Base-by-base conservation (phyloP, 2,113 vertebrate species). In the Bubo blakistoni region DNA sequence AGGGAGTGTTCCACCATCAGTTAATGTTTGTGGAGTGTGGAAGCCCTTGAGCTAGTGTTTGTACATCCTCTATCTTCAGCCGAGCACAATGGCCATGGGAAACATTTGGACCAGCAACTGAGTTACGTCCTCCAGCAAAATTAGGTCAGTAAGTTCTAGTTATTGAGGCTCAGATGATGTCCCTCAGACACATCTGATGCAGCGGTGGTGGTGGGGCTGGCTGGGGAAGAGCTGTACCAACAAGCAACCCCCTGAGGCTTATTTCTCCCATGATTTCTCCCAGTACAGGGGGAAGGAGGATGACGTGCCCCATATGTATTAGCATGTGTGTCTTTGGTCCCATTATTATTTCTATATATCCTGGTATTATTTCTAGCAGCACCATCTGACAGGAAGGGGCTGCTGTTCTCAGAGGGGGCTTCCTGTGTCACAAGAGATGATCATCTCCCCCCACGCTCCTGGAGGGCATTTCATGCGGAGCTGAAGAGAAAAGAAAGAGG, bases 241-340 rank as follows among this genome's bases (percentile, higher is more conserved):
- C 13, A 38, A 34, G 62, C 58, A 42, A 24, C 19, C 34, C 32
- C 32, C 12, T 4, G 0, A 8, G 26, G 13, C 30, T 22, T n/a
- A 29, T 15, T 26, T 70, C 72, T 65, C 57, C 63, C 57, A 10
- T 12, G 47, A 34, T 25, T 69, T 89, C 61, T 58, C 40, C 69
- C 47, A 29, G 77, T 32, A 44, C 7, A 13, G 9, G 30, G 26
- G 69, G 30, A 36, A 76, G 54, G 49, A 76, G 62, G 40, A 27
- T 4, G 26, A 11, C 0, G 0, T 46, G 36, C 29, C 17, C 36
- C 11, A 5, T 10, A 13, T 0, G 0, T 18, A 34, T 38, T 20
- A 29, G 16, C 40, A 2, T 4, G 19, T 17, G 36, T 17, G 13
- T 16, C 51, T 65, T 27, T 16, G 12, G 16, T 55, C 42, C 49